Conservation (phyloP, 2,888 invertebrate species). For the Gymnoscelis rufifasciata region DNA sequence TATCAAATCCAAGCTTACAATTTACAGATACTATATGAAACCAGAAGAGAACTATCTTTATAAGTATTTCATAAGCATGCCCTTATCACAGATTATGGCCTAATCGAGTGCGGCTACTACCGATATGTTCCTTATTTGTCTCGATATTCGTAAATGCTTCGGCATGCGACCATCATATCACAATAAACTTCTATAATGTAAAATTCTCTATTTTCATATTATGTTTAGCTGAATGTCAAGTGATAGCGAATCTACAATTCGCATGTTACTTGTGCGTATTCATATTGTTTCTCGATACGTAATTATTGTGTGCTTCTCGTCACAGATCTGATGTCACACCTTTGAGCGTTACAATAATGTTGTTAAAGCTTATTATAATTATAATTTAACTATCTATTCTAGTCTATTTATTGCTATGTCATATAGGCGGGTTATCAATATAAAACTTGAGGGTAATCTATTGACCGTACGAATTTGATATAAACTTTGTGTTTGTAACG, state of each 20-base stretch:
- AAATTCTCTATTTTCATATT: slow-evolving; percentile 18
- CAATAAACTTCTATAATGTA: slow-evolving; percentile 22
- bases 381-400: slow-evolving; percentile 72
- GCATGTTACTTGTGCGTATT: slow-evolving; percentile 51
- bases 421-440: slow-evolving; percentile 76
- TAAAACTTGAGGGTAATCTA: slow-evolving; percentile 56
- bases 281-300: slow-evolving; percentile 26
- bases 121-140: slow-evolving; percentile 62
- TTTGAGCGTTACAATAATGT: slow-evolving; percentile 28
- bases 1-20: slow-evolving; percentile 68
- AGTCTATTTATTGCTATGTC: slow-evolving; percentile 77
- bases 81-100: slow-evolving; percentile 75
- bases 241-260: slow-evolving; percentile 28
- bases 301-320: slow-evolving; percentile 2
- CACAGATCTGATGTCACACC: slow-evolving; percentile 20
- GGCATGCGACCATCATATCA: slow-evolving; percentile 29
- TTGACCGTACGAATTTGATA: slow-evolving; percentile 45
- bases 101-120: slow-evolving; percentile 59
- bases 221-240: slow-evolving; percentile 24
- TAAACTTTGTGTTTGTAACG: slow-evolving; percentile 27
- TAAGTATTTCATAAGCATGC: slow-evolving; percentile 70
- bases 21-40: slow-evolving; percentile 48
- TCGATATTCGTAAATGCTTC: slow-evolving; percentile 29
- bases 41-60: slow-evolving; percentile 47
- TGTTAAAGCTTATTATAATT: slow-evolving; percentile 33